Evolutionary conservation across 2,888 invertebrate genomes (phyloP), one percentile per base, ranked within the genome.

Genomic region (Acrocyrtus sp.): DNA sequence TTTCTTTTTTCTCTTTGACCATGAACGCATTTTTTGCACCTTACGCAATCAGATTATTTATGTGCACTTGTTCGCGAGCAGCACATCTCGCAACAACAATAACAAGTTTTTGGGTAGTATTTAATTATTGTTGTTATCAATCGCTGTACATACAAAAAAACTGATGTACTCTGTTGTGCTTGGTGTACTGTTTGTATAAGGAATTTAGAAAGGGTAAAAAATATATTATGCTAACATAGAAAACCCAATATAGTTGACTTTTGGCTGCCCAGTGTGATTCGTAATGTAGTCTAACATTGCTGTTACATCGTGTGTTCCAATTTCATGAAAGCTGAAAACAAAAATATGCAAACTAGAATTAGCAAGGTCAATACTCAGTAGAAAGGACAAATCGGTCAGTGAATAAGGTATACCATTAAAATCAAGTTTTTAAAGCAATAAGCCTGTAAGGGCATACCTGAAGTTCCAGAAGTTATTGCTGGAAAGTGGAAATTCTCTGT

Each of bases 401-500:
- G 39, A 39, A 10, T 39, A 10, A 39, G 8, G 12, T 39, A 39
- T 12, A 39, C 15, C 6, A 6, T 39, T 39, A 6, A 12, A 6
- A 12, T 39, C 15, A 6, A 39, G 12, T 39, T 10, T 39, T 39
- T 39, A 39, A 39, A 10, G 39, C 6, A 10, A 39, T 10, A 39
- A 39, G 12, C 39, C 12, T n/a, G n/a, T n/a, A n/a, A n/a, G n/a
- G n/a, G n/a, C n/a, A 1, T 34, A 72, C 72, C 72, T 67, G 21
- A 67, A 75, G 47, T 72, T 61, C 75, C 72, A 72, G 41, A 62
- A 72, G 12, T 57, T 56, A 21, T 57, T 69, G 24, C 86, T 86
- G 68, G 83, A 78, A 1, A 86, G 85, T 54, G 87, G 86, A 53
- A 56, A 54, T 26, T 50, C 61, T 39, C 22, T 48, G 22, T 68